Evolutionary conservation across 2,113 vertebrate genomes (phyloP).

Genomic region (Rhinoderma darwinii): DNA sequence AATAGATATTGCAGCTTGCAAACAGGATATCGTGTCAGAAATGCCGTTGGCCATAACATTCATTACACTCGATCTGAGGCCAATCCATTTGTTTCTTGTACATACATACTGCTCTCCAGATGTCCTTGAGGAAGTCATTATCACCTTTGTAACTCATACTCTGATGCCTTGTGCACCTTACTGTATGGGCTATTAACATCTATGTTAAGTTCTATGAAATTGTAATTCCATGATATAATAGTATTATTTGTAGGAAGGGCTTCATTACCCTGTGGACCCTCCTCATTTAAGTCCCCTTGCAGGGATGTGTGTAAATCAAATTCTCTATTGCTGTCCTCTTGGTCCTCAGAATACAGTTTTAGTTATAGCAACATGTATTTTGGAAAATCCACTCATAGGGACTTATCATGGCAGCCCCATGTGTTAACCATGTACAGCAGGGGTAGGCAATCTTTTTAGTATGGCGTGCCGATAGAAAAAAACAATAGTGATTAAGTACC

Average conservation of each 20-base stretch:
- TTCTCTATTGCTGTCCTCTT: background rate
- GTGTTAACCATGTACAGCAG: no score
- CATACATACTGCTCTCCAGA: background rate
- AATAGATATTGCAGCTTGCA: constrained; percentile 46
- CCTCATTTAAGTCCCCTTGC: background rate
- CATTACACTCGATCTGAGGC: constrained; percentile 20
- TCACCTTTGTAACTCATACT: background rate
- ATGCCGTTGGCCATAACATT: constrained; percentile 47
- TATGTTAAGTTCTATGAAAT: background rate
- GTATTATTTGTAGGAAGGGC: background rate
- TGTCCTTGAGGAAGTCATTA: constrained; percentile 40
- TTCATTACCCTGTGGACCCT: background rate
- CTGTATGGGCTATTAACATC: background rate
- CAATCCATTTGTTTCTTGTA: constrained; percentile 48
- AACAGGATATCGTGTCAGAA: constrained; percentile 53
- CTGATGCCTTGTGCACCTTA: background rate
- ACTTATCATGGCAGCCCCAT: no score
- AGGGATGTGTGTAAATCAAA: background rate
- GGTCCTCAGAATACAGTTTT: no score
- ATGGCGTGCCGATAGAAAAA: no score
- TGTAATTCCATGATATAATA: background rate
- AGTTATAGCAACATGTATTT: no score
- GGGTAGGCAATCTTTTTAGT: no score
- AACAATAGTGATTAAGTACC: no score
- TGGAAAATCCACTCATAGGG: no score